These are phyloP conservation scores for Hydrolagus affinis DNA, from an alignment of 2,113 vertebrate species.

Conservation along the genomic window DNA sequence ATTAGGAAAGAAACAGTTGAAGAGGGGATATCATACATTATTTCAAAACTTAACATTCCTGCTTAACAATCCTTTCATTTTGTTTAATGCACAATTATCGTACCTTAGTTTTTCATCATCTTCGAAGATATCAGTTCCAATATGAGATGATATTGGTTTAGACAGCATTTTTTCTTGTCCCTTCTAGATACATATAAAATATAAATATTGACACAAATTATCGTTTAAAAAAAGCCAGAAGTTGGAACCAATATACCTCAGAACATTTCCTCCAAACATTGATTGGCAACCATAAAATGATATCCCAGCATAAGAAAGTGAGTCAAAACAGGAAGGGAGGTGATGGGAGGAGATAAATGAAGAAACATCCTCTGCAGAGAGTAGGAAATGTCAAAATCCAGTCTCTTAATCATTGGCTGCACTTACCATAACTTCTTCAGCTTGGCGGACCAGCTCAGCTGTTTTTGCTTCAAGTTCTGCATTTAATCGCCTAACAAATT, in stretches of 20 bases:
- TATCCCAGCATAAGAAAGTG: no score
- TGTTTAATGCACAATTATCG: constrained; percentile 13
- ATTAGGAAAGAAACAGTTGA: neutral
- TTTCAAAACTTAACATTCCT: neutral
- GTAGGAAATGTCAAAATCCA: neutral
- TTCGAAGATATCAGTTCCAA: constrained; percentile 48
- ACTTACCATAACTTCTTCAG: constrained; percentile 80
- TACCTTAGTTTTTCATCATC: constrained; percentile 57
- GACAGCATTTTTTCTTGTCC: constrained; percentile 62
- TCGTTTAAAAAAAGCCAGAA: no score
- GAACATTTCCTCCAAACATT: no score
- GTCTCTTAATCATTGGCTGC: neutral
- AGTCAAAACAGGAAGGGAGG: no score
- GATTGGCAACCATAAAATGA: no score
- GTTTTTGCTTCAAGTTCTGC: constrained; percentile 87
- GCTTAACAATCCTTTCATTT: neutral
- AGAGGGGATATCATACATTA: neutral
- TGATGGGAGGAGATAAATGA: neutral
- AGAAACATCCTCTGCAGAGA: neutral
- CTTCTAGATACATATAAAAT: constrained; percentile 52
- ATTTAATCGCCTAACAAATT: constrained; percentile 69
- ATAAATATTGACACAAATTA: neutral
- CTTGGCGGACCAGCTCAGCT: constrained; percentile 69
- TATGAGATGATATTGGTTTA: constrained; percentile 52
- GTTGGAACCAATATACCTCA: no score